A percentile compares a stretch with the other conserved stretches of the same genome.
phyloP scores from a whole-genome alignment of 1,140 invertebrate genomes.

The Drosophila suzukii region DNA sequence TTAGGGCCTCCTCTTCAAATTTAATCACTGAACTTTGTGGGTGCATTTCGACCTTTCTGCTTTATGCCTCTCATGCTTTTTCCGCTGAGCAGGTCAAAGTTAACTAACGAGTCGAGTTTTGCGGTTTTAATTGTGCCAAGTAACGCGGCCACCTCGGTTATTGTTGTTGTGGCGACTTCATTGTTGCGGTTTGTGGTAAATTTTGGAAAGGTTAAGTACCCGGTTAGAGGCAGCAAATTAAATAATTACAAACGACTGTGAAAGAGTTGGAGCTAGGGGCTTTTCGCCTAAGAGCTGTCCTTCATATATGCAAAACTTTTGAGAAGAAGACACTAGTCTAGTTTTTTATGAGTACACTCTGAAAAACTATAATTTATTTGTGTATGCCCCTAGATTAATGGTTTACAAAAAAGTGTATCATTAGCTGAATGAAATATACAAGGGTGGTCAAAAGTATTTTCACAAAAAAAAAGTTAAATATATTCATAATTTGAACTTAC shows the following conservation, averaged over 20 bases:
- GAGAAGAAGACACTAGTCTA: conserved; percentile 6
- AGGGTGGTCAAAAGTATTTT: too few species aligned
- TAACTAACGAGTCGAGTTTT: conserved; percentile 56
- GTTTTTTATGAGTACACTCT: neutral
- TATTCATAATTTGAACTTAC: too few species aligned
- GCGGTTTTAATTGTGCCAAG: conserved; percentile 79
- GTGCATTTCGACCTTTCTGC: conserved; percentile 33
- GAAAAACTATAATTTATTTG: neutral
- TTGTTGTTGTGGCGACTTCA: conserved; percentile 59
- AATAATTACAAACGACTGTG: conserved; percentile 58
- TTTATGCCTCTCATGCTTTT: conserved; percentile 7
- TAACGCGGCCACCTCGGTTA: conserved; percentile 63
- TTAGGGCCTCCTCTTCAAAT: conserved; percentile 28
- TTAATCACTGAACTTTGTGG: conserved; percentile 37
- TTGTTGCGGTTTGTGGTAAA: conserved; percentile 70
- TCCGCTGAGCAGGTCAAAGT: conserved; percentile 42
- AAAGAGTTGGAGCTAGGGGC: conserved; percentile 7
- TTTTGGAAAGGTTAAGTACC: conserved; percentile 70
- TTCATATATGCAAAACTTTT: conserved; percentile 10
- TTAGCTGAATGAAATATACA: too few species aligned
- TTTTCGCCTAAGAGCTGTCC: conserved; percentile 3
- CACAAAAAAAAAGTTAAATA: too few species aligned
- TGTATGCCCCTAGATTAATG: too few species aligned
- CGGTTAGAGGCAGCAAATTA: conserved; percentile 66
- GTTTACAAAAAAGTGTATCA: too few species aligned